phyloP scores from a whole-genome alignment of 2,113 vertebrate species.

The Spheniscus mendiculus region DNA sequence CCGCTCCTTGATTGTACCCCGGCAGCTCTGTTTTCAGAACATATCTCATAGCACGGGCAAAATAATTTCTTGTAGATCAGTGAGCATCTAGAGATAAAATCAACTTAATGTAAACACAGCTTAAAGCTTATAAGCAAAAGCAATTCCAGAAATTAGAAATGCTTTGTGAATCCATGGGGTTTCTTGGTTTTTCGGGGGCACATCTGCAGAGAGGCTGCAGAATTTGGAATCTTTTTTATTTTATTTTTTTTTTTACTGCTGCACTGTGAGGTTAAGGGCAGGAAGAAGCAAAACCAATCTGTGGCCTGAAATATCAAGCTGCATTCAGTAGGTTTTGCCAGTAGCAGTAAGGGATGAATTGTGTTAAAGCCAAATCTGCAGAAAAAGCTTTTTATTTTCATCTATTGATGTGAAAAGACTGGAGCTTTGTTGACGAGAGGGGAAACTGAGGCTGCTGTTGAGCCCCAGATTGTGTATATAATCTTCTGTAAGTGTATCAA shows the following conservation, averaged over 20 bases:
- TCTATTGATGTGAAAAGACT: slow-evolving; percentile 8
- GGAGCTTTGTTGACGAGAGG: slow-evolving; percentile 11
- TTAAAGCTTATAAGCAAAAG: not conserved
- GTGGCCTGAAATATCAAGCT: slow-evolving; percentile 53
- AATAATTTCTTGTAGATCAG: not conserved
- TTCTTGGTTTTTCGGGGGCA: not conserved
- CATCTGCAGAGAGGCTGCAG: not conserved
- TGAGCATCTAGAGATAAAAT: not conserved
- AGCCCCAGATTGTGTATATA: not conserved
- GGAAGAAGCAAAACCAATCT: slow-evolving; percentile 39
- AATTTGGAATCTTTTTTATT: not conserved
- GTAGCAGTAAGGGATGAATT: slow-evolving; percentile 14
- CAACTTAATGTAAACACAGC: not conserved
- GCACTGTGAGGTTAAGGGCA: slow-evolving; percentile 18
- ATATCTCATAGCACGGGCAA: not conserved
- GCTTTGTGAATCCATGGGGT: not conserved
- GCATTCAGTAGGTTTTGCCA: slow-evolving; percentile 24
- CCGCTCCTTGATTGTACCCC: not conserved
- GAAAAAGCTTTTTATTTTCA: not conserved
- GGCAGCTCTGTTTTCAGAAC: not conserved
- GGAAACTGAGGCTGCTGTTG: slow-evolving; percentile 49
- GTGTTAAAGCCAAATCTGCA: slow-evolving; percentile 43
- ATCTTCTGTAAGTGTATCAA: not conserved
- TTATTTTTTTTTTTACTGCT: not conserved
- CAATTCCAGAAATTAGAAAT: not conserved